Evolutionary conservation across 1,140 invertebrate genomes (phyloP).

Genomic region (Pteromalus puparum): DNA sequence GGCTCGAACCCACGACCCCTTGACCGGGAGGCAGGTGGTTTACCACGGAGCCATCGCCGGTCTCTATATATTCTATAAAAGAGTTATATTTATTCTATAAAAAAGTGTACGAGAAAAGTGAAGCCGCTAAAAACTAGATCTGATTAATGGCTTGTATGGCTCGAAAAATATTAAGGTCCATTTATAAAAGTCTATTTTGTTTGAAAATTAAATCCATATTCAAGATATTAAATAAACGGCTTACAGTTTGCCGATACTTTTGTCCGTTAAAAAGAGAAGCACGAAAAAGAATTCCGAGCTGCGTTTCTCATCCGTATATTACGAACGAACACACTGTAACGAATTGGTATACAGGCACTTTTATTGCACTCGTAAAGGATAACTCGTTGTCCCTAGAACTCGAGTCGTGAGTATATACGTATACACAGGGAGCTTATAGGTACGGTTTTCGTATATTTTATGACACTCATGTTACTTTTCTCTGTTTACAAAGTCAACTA

Average conservation of each 20-base stretch:
- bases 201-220: background rate
- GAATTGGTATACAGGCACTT: constrained; percentile 58
- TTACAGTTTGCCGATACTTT: constrained; percentile 20
- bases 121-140: no score
- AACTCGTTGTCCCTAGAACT: constrained; percentile 53
- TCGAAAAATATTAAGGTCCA: no score
- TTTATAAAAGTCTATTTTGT: no score
- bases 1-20: no score
- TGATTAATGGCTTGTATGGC: no score
- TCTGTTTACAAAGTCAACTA: constrained; percentile 50
- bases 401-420: constrained; percentile 22
- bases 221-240: constrained; percentile 11
- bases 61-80: no score
- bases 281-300: background rate
- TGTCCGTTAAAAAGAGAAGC: background rate
- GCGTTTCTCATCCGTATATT: constrained; percentile 53
- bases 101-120: no score
- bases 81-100: no score
- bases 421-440: constrained; percentile 19
- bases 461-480: constrained; percentile 57
- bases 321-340: constrained; percentile 52
- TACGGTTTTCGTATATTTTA: constrained; percentile 59
- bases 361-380: constrained; percentile 63
- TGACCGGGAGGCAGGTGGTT: no score
- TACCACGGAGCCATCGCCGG: no score